Conservation (phyloP, 2,113 vertebrate species). For the Aldabrachelys gigantea region DNA sequence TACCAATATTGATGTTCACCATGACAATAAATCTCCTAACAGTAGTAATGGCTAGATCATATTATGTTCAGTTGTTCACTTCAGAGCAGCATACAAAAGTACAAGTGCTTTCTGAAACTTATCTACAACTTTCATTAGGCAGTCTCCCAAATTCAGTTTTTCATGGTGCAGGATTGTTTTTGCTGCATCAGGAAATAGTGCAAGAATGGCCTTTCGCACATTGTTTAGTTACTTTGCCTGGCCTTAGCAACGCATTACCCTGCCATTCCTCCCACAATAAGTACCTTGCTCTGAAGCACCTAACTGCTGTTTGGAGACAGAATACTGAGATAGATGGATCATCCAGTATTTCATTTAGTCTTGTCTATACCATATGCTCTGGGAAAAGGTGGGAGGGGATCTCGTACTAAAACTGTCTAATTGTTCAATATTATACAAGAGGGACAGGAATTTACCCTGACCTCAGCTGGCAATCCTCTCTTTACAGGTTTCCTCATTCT, state of each 20-base stretch:
- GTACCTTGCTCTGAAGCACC: constrained; percentile 8
- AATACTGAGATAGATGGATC: background rate
- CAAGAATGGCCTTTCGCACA: background rate
- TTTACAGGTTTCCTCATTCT: constrained; percentile 15
- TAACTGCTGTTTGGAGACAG: constrained; percentile 14
- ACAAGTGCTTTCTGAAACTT: background rate
- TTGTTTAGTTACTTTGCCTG: background rate
- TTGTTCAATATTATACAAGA: background rate
- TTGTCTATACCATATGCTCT: background rate
- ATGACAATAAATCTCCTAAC: background rate
- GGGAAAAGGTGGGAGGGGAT: background rate
- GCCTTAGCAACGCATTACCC: constrained; percentile 4
- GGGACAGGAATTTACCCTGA: background rate
- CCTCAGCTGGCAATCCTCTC: background rate
- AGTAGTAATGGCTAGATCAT: background rate
- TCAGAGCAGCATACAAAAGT: background rate
- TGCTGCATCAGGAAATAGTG: background rate
- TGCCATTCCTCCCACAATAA: background rate
- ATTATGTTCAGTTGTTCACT: background rate
- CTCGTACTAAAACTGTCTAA: background rate
- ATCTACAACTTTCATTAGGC: background rate
- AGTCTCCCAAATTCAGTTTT: background rate
- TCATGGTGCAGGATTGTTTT: background rate
- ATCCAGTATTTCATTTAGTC: constrained; percentile 22
- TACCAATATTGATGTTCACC: background rate